These are phyloP conservation scores for Prionace glauca DNA, from an alignment of 2,797 vertebrate species.

Conservation along the genomic window DNA sequence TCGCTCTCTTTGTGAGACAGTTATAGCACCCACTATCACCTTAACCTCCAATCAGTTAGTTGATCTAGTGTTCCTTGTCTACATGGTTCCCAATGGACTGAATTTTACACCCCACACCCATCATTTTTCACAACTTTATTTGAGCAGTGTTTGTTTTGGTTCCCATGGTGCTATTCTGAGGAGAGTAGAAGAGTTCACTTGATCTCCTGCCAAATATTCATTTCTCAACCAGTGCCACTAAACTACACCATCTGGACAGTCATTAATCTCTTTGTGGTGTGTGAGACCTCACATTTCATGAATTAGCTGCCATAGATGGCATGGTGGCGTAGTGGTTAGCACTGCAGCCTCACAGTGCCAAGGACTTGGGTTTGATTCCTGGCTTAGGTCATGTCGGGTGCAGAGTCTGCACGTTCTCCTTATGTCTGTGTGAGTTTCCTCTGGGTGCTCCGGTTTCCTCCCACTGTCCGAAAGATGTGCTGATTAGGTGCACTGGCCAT, in stretches of 20 bases:
- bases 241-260: not conserved
- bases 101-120: not conserved
- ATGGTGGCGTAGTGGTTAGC: too few species aligned
- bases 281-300: not conserved
- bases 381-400: too few species aligned
- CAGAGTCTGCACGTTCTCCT: too few species aligned
- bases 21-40: not conserved
- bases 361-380: too few species aligned
- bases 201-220: not conserved
- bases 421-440: too few species aligned
- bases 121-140: not conserved
- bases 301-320: not conserved
- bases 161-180: not conserved
- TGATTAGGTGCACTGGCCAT: too few species aligned
- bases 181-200: not conserved
- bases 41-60: not conserved
- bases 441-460: too few species aligned
- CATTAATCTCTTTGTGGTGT: not conserved
- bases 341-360: too few species aligned
- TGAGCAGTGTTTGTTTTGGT: not conserved
- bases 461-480: too few species aligned
- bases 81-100: too few species aligned
- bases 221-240: not conserved
- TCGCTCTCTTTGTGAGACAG: not conserved
- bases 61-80: not conserved